Base-by-base conservation (phyloP, 2,113 vertebrate genomes). In the Lamprologus speciosus region DNA sequence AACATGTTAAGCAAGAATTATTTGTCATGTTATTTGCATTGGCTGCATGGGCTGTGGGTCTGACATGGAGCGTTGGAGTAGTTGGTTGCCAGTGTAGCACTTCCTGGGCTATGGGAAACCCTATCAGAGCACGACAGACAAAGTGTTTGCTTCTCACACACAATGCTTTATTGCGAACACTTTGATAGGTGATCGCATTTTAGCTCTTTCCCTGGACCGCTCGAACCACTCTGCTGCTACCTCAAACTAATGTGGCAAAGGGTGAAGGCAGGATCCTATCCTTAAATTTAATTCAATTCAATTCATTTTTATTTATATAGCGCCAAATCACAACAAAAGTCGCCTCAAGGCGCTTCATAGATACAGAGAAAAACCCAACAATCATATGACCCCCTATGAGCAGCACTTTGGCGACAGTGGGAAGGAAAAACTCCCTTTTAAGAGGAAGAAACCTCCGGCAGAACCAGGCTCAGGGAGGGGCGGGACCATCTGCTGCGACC, bases 401-500 rank as follows among this genome's bases (percentile, higher is more conserved):
- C 42, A 42, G 42, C 42, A 45, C 42, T 45, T 45, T 45, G 42
- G 42, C 3, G 2, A 45, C 42, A 45, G 42, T 45, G 42, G 13
- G 42, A 7, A 14, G 13, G 42, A 45, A 45, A 45, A 45, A 14
- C 42, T 45, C 42, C 42, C 42, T 45, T 14, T 45, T 45, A 45
- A 14, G 12, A 45, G 42, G 13, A 14, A 45, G 42, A 45, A 45
- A 45, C 42, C 12, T 45, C 42, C 12, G 0, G 3, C 42, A 45
- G 42, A 45, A 45, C 42, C 12, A 45, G 42, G 6, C 42, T 45
- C 42, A 45, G 12, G 42, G 42, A 14, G 42, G 12, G 42, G 42
- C 42, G 42, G 40, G 40, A 5, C 42, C 42, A 45, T 45, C 40
- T 42, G 40, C 40, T 42, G 40, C 0, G 40, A 42, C 0, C 0